Evolutionary conservation across 2,113 vertebrate species (phyloP), one percentile per base, ranked within the genome.

Genomic region (Isurus oxyrinchus): DNA sequence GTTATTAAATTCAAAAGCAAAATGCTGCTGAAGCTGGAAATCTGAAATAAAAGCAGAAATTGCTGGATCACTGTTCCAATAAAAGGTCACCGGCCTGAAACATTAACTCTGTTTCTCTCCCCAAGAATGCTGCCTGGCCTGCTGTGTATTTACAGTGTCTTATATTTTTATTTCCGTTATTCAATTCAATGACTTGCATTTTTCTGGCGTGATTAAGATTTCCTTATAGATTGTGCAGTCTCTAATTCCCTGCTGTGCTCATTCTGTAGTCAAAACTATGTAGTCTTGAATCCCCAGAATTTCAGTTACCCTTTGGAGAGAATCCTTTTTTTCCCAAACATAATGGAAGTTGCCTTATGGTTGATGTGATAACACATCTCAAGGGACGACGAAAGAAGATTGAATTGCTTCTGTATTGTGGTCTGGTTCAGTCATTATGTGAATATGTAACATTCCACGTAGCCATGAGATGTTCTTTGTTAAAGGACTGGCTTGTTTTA

Each of bases 171-270:
- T 27, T 55, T 10, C 87, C 27, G 53, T 55, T 88, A 55, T 57
- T 31, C 49, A 55, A 25, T 94, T 91, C 72, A 40, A 21, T 94
- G 57, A n/a, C 91, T 40, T 3, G 14, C 59, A 61, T 49, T 10
- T 67, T 95, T 44, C 93, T 66, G 23, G 10, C 69, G 40, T 69
- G 93, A 66, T 95, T 72, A 95, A 49, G 40, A 95, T 95, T 69
- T 49, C 0, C 49, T 69, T 91, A 13, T 11, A 59, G 55, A 91
- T 91, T 91, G 31, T 95, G 23, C 27, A 19, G 40, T 69, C 40
- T 23, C 66, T 69, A 69, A 69, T 69, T 69, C 94, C 25, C 94
- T 69, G 66, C 40, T 49, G 63, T 95, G 94, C 23, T 49, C 63
- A 49, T 27, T 95, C 69, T 69, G n/a, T 44, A 67, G 8, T 67